These are phyloP conservation scores for Eumaeus atala DNA, from an alignment of 1,140 invertebrate species.

Conservation along the genomic window DNA sequence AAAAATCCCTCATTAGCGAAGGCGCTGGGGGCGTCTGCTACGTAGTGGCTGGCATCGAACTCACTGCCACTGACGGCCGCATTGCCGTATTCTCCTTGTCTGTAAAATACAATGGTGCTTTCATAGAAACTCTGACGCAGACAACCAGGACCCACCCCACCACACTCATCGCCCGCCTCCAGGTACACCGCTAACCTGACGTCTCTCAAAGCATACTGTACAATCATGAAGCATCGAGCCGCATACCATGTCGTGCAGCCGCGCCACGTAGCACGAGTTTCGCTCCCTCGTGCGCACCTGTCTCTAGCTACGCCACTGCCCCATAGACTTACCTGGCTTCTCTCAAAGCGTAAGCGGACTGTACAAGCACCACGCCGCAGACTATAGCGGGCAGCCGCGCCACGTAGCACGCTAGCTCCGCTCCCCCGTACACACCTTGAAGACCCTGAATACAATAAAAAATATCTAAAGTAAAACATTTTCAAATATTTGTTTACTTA, in stretches of 20 bases:
- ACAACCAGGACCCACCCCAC: too few species aligned
- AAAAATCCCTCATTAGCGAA: slow-evolving; percentile 71
- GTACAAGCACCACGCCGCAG: slow-evolving; percentile 76
- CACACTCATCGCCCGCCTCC: too few species aligned
- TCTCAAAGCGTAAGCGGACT: slow-evolving; percentile 76
- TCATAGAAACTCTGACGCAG: neutral
- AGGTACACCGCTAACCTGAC: too few species aligned
- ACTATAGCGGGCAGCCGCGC: slow-evolving; percentile 75
- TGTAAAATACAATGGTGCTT: slow-evolving; percentile 26
- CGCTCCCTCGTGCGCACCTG: too few species aligned
- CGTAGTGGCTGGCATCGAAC: slow-evolving; percentile 76
- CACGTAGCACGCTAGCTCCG: slow-evolving; percentile 77
- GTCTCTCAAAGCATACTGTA: too few species aligned
- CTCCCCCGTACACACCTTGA: slow-evolving; percentile 76
- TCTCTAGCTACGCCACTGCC: slow-evolving; percentile 23
- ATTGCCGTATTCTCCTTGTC: slow-evolving; percentile 47
- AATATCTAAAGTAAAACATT: too few species aligned
- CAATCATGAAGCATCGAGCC: too few species aligned
- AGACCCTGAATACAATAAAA: slow-evolving; percentile 67
- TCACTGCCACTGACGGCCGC: slow-evolving; percentile 72
- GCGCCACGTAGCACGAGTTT: too few species aligned
- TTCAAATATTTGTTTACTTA: too few species aligned
- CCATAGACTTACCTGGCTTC: slow-evolving; percentile 42
- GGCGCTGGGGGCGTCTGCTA: slow-evolving; percentile 62
- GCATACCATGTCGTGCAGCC: too few species aligned